phyloP scores from a whole-genome alignment of 2,113 vertebrate species.

The Merops nubicus region DNA sequence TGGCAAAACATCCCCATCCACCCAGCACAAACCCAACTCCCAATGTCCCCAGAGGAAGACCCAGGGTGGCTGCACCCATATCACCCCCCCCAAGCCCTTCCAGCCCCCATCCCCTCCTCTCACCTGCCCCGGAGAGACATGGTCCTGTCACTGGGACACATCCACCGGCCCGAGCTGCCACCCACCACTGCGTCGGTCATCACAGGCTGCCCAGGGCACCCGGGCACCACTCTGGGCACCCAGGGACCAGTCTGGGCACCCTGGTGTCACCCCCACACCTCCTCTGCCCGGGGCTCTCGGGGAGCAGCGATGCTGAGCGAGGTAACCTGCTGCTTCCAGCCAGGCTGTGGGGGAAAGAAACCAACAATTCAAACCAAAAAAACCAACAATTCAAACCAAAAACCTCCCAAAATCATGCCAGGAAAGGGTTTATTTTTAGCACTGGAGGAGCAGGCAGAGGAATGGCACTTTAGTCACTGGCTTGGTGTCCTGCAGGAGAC shows the following conservation, averaged over 20 bases:
- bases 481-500: rapidly evolving
- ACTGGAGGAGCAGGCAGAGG: neutral
- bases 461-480: rapidly evolving
- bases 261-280: rapidly evolving
- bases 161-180: conserved; percentile 84
- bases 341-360: rapidly evolving
- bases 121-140: conserved; percentile 84
- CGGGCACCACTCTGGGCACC: neutral
- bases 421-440: neutral
- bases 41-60: rapidly evolving
- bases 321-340: neutral
- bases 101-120: neutral
- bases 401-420: rapidly evolving
- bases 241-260: neutral
- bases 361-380: rapidly evolving
- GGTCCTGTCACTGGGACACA: conserved; percentile 83
- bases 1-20: rapidly evolving
- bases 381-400: rapidly evolving
- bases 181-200: conserved; percentile 92
- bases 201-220: neutral
- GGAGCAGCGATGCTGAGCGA: rapidly evolving
- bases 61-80: rapidly evolving
- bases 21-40: rapidly evolving
- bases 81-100: rapidly evolving
- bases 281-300: neutral